phyloP scores from a whole-genome alignment of 2,888 invertebrate species.

The Dione juno region DNA sequence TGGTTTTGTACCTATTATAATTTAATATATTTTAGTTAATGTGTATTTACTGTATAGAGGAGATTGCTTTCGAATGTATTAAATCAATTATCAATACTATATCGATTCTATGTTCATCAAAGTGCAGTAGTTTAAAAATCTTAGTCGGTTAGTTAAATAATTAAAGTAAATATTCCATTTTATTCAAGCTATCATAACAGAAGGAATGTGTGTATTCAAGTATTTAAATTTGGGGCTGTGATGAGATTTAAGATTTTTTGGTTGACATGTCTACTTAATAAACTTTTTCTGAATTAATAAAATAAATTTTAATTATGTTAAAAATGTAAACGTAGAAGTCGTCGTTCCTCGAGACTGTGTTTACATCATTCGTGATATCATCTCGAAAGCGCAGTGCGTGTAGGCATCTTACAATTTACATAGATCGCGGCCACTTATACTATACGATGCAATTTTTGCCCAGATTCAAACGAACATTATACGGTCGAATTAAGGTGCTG shows the following conservation, averaged over 20 bases:
- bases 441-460: conserved; percentile 67
- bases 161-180: neutral
- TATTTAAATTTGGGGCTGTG: neutral
- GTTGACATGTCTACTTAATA: neutral
- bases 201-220: neutral
- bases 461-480: conserved; percentile 69
- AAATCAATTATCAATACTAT: neutral
- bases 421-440: conserved; percentile 72
- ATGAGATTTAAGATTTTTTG: neutral
- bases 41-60: neutral
- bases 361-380: conserved; percentile 66
- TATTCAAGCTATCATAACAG: neutral
- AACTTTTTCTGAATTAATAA: neutral
- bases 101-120: neutral
- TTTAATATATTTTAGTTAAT: conserved; percentile 32
- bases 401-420: conserved; percentile 68
- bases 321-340: conserved; percentile 55
- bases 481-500: conserved; percentile 68
- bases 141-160: neutral
- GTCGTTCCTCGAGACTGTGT: conserved; percentile 57
- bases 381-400: conserved; percentile 76
- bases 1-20: conserved; percentile 44
- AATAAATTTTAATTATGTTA: conserved; percentile 18
- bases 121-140: neutral
- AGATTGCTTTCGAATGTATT: neutral